These are phyloP conservation scores for Agapornis roseicollis DNA, from an alignment of 2,113 vertebrate species.

Conservation along the genomic window DNA sequence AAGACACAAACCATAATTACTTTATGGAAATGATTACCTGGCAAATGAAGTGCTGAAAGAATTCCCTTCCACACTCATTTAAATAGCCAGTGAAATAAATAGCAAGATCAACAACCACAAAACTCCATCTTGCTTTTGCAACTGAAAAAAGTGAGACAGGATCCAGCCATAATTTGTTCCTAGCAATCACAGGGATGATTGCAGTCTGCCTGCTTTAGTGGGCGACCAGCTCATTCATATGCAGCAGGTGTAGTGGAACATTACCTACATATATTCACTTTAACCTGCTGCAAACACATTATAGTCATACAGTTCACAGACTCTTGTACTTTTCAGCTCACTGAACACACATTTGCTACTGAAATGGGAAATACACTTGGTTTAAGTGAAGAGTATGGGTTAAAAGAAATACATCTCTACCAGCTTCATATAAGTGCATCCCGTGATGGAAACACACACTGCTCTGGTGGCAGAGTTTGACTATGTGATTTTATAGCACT, in stretches of 20 bases:
- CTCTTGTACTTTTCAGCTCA: neutral
- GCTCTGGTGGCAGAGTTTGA: neutral
- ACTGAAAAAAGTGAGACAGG: neutral
- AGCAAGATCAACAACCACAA: neutral
- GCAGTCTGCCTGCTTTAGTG: neutral
- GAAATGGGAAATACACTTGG: neutral
- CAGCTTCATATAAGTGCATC: neutral
- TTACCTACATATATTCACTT: neutral
- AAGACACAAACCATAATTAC: neutral
- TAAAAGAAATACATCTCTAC: neutral
- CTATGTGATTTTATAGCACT: neutral
- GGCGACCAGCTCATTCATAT: neutral
- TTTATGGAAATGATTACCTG: neutral
- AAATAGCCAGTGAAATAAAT: neutral
- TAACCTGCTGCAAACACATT: neutral
- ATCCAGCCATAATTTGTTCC: neutral
- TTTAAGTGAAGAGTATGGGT: neutral
- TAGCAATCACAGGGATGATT: neutral
- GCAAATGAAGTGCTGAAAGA: neutral
- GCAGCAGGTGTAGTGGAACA: neutral
- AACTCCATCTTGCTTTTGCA: neutral
- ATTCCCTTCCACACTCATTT: neutral
- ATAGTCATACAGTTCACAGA: neutral
- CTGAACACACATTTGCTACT: neutral
- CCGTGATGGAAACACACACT: fast-evolving